Evolutionary conservation across 2,113 vertebrate species (phyloP), one percentile per base, ranked within the genome.

Genomic region (Budorcas taxicolor): DNA sequence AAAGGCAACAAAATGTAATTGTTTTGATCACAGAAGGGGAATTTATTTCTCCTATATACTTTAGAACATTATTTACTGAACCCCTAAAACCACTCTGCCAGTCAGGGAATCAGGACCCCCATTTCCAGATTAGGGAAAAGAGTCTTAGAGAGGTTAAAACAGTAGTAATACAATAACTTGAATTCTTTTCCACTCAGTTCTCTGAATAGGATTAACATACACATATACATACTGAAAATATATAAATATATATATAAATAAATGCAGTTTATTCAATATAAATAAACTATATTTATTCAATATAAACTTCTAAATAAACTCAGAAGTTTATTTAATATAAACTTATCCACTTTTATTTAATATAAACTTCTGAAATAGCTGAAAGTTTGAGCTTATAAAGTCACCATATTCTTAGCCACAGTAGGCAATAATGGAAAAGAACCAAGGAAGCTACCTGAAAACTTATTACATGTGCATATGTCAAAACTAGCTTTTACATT

Each of bases 401-500:
- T 83, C 53, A 93, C 29, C 15, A 62, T 21, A 92, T 36, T 58
- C 58, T 93, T 88, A 96, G 74, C 53, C 43, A 81, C 10, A 67
- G 87, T 92, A 91, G 52, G 53, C 8, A 94, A 91, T 88, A 95
- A 95, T 67, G 43, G n/a, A 74, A 93, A 85, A 89, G 55, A 76
- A 85, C 90, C 31, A 93, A 4, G 58, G n/a, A 80, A 90, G 78
- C 27, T 80, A 85, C 12, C 25, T 76, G 27, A 87, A 71, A 91
- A 95, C 47, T 60, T 94, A 50, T n/a, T 80, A 40, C 36, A 3
- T 40, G 36, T 74, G 67, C 40, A 85, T 85, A 58, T 96, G 55
- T 96, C 31, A 96, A 93, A 90, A 81, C 27, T 33, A 93, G 62
- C 84, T 95, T 93, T 97, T 86, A 87, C 15, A 57, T 91, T 80